Percentiles rank a stretch among this genome's conserved stretches.
phyloP scores from a whole-genome alignment of 2,888 invertebrate species.

The Hofmannophila pseudospretella region DNA sequence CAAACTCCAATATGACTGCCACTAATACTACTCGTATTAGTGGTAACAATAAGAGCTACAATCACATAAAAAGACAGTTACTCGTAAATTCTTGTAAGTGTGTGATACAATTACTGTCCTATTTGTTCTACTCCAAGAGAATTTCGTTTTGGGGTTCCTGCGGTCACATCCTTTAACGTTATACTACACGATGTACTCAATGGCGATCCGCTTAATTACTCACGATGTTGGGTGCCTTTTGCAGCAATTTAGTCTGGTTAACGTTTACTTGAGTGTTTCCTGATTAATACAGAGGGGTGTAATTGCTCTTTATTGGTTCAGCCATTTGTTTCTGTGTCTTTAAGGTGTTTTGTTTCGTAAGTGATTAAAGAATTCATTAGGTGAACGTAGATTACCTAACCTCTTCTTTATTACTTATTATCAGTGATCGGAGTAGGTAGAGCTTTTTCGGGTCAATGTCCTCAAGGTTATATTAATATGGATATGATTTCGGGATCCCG shows the following conservation, averaged over 20 bases:
- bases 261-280: constrained; percentile 43
- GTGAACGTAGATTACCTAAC: no score
- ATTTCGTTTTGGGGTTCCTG: constrained; percentile 25
- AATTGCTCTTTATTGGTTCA: constrained; percentile 46
- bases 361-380: background rate
- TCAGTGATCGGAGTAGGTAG: no score
- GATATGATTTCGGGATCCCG: no score
- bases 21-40: no score
- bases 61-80: background rate
- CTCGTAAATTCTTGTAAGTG: background rate
- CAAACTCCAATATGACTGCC: no score
- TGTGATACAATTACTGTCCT: constrained; percentile 23
- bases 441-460: no score
- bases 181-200: constrained; percentile 26
- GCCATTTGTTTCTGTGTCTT: constrained; percentile 36
- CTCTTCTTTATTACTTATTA: no score
- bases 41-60: background rate
- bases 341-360: constrained; percentile 27
- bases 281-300: constrained; percentile 55
- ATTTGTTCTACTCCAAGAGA: constrained; percentile 23
- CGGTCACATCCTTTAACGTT: constrained; percentile 24
- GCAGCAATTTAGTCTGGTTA: constrained; percentile 48
- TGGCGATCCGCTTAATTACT: constrained; percentile 48
- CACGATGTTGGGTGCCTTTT: constrained; percentile 39
- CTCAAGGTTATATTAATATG: no score